These are phyloP conservation scores for Xenopus borealis DNA, from an alignment of 2,113 vertebrate genomes.

Conservation along the genomic window DNA sequence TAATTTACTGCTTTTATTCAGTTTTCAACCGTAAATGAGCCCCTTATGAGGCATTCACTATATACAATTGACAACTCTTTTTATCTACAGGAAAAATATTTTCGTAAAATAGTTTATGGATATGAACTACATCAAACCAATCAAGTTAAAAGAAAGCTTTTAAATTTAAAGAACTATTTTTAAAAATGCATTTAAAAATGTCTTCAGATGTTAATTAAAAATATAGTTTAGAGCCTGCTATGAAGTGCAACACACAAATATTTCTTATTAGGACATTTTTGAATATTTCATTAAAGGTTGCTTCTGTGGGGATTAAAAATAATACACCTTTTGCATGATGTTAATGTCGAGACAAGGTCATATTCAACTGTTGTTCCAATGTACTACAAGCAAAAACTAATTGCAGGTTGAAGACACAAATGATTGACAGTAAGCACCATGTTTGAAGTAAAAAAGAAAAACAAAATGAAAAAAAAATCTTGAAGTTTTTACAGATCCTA, in stretches of 20 bases:
- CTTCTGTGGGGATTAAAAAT: no score
- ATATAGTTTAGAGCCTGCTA: not conserved
- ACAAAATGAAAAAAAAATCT: no score
- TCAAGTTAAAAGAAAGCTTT: conserved; percentile 73
- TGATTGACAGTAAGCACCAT: not conserved
- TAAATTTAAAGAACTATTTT: conserved; percentile 28
- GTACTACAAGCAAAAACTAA: conserved; percentile 17
- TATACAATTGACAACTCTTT: conserved; percentile 81
- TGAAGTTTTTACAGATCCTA: no score
- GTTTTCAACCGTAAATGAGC: conserved; percentile 82
- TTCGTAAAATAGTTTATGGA: conserved; percentile 83
- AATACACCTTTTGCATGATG: not conserved
- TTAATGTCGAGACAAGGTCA: conserved; percentile 24
- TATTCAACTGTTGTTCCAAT: conserved; percentile 11
- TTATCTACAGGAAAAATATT: conserved; percentile 83
- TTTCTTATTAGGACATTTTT: no score
- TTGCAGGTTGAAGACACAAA: conserved; percentile 10
- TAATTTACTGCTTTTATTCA: conserved; percentile 79
- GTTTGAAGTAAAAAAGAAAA: no score
- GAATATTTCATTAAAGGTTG: no score
- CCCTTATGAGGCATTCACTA: conserved; percentile 79
- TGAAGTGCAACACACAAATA: no score
- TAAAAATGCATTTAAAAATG: conserved; percentile 6
- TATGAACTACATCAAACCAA: conserved; percentile 74
- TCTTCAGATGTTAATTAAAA: not conserved